Base-by-base conservation (phyloP, 1,140 invertebrate species). In the Scaptomyza pallida region DNA sequence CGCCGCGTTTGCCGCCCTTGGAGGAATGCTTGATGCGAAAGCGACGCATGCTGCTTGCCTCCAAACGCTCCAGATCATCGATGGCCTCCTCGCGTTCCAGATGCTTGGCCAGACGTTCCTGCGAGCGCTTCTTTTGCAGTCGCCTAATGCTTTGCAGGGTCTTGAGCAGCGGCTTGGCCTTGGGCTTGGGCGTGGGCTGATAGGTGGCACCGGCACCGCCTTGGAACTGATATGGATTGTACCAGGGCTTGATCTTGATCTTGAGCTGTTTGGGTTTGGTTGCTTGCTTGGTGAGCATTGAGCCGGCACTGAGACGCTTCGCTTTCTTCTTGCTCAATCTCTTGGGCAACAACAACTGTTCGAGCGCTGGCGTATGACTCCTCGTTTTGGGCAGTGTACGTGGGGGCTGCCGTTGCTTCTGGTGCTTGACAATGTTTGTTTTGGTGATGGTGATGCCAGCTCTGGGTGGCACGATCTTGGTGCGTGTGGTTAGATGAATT, bases 61-160 rank as follows among this genome's bases (percentile, higher is more conserved):
- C 6, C n/a, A 85, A 12, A 9, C 62, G 56, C 0, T 70, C 45
- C 6, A 78, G 64, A 3, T 70, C 59, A 16, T 85, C 80, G 43
- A 85, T 80, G 3, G 64, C 69, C 40, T 77, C 76, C 8, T 77
- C 69, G 5, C 48, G 63, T 4, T 48, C 33, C 41, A 71, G 6
- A 5, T 73, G 41, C 12, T 60, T 60, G 10, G 17, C 44, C 2
- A 62, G 6, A 2, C 63, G 78, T 1, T 37, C 44, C 37, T 56
- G 63, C 35, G 67, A 19, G 0, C 56, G 63, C 33, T 60, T 52
- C 5, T 52, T 10, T 0, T 35, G 47, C 2, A 35, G 8, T 0
- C 44, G 43, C 12, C 37, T 47, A 0, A 13, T 17, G 9, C 13
- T 37, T 0, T 30, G 12, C 2, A 5, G 2, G 0, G 60, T 10